Percentiles rank a stretch among this genome's conserved stretches.
Evolutionary conservation across 30 jellyfish, hydroid and myxozoan species (phyloP).

Genomic region (Cassiopea xamachana): DNA sequence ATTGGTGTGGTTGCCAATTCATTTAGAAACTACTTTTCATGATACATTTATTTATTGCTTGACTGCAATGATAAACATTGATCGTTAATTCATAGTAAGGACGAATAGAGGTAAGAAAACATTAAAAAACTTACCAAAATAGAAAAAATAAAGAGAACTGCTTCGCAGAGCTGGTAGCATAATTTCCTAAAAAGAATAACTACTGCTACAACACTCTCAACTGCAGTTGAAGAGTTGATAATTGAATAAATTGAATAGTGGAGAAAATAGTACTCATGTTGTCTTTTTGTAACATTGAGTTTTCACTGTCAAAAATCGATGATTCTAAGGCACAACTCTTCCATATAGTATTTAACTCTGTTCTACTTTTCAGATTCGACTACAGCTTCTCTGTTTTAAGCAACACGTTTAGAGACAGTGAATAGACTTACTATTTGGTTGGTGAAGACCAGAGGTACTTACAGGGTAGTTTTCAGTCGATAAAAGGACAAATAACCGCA

Average conservation of each 20-base stretch:
- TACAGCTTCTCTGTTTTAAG: no score
- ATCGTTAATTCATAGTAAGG: not conserved
- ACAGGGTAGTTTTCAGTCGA: conserved; percentile 91
- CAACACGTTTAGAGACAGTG: not conserved
- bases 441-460: not conserved
- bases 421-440: not conserved
- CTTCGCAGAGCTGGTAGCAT: conserved; percentile 87
- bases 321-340: no score
- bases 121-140: conserved; percentile 65
- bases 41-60: no score
- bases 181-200: conserved; percentile 63
- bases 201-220: not conserved
- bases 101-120: not conserved
- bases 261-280: no score
- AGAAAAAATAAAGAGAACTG: conserved; percentile 52
- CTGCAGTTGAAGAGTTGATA: no score
- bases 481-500: conserved; percentile 76
- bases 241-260: no score
- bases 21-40: no score
- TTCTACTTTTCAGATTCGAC: no score
- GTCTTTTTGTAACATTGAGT: no score
- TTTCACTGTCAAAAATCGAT: no score
- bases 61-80: not conserved
- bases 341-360: no score
- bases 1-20: no score